Percentiles rank a stretch among this genome's conserved stretches.
Evolutionary conservation across 2,113 vertebrate genomes (phyloP).

Genomic region (Hippocampus barbouri): DNA sequence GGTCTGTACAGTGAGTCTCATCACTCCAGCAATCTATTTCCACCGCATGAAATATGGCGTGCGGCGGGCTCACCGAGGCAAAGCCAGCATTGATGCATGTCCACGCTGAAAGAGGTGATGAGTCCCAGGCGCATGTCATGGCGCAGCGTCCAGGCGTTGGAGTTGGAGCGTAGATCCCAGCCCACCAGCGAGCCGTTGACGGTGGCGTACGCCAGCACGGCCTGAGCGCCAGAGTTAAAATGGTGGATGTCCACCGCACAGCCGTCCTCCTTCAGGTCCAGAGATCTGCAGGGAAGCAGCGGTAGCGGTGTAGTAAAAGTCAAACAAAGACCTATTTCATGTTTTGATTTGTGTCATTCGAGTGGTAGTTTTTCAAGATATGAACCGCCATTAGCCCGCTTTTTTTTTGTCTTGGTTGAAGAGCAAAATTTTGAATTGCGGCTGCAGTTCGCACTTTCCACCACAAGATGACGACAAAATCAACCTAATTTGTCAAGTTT

Average conservation of each 20-base stretch:
- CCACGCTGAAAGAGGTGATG: conserved; percentile 95
- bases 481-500: no score
- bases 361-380: no score
- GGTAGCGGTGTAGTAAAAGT: no score
- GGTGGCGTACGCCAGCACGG: conserved; percentile 89
- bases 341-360: no score
- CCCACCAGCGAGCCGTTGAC: conserved; percentile 93
- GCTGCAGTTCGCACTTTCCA: no score
- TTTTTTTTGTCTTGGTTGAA: no score
- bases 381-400: no score
- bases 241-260: conserved; percentile 95
- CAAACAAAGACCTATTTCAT: no score
- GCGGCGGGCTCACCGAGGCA: conserved; percentile 80
- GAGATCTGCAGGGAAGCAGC: conserved; percentile 65
- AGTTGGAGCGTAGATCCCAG: conserved; percentile 90
- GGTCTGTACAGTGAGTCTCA: no score
- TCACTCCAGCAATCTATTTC: no score
- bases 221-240: conserved; percentile 91
- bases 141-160: conserved; percentile 88
- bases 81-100: conserved; percentile 97
- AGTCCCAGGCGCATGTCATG: conserved; percentile 92
- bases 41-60: background rate
- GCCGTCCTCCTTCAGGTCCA: conserved; percentile 90
- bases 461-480: no score
- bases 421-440: no score